Evolutionary conservation across 64 coral and sea anemone species (phyloP), one percentile per base, ranked within the genome.

Genomic region (Actinia tenebrosa): DNA sequence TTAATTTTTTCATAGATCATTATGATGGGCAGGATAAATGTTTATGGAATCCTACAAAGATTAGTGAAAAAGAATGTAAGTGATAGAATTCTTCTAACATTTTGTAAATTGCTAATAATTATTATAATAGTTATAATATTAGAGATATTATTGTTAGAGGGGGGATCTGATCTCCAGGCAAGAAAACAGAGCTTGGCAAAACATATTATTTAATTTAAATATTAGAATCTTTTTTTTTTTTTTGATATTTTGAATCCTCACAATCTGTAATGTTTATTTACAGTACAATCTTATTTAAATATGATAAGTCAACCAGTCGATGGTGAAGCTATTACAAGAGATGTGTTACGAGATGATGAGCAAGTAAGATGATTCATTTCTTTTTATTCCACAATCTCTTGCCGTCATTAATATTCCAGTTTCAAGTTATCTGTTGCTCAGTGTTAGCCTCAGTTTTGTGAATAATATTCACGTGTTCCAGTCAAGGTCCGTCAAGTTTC

Each of bases 1-100:
- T 37, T 37, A 37, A 37, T 37, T 37, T 87, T 64, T 9, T 62
- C 43, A 53, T 53, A 92, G 90, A 80, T 83, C 84, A 69, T 17
- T 85, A 95, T 58, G 43, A 59, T 58, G 91, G 91, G 60, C 87
- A 88, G 69, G 93, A 94, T 64, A 98, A 98, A 84, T 98, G 96
- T 58, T 86, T 98, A 66, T 98, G 96, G 96, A 94, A 94, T 82
- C 96, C 96, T 13, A 87, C 80, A 53, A 92, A 92, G 79, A 84
- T 98, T 53, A 92, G 55, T 90, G 96, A 84, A 64, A 87, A 92
- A 52, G 92, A 98, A 85, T 92, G 96, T 98, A 95, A 98, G 95
- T 88, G 23, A 22, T 64, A 10, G 15, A 16, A 56, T 50, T 50
- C 4, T 50, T 50, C 47, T 50, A 50, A 50, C 47, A 50, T 50